These are phyloP conservation scores for Drosophila dunni DNA, from an alignment of 1,140 invertebrate species.

Conservation along the genomic window DNA sequence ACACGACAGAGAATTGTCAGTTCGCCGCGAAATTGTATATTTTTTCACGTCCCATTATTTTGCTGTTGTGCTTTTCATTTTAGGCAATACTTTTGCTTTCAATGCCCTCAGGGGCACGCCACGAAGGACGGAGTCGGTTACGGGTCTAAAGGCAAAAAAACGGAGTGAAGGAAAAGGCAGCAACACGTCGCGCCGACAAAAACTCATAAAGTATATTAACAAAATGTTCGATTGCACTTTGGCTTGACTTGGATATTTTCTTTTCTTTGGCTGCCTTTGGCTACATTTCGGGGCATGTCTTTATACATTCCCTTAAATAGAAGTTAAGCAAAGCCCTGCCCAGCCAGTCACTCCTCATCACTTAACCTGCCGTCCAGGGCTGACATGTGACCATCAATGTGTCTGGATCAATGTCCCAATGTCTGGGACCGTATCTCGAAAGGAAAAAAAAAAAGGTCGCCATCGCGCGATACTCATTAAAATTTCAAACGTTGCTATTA, in stretches of 20 bases:
- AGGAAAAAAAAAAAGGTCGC: slow-evolving; percentile 40
- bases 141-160: too few relatives aligned
- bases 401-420: slow-evolving; percentile 25
- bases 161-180: slow-evolving; percentile 6
- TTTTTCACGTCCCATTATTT: too few relatives aligned
- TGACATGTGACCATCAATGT: slow-evolving; percentile 65
- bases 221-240: slow-evolving; percentile 80
- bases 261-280: slow-evolving; percentile 37
- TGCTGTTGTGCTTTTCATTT: slow-evolving; percentile 16
- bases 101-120: slow-evolving; percentile 21
- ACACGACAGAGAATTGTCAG: neutral
- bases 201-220: slow-evolving; percentile 77
- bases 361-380: slow-evolving; percentile 16
- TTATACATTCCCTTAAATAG: slow-evolving; percentile 8
- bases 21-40: neutral
- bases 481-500: slow-evolving; percentile 32
- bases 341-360: neutral
- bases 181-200: slow-evolving; percentile 66
- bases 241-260: slow-evolving; percentile 49
- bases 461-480: slow-evolving; percentile 40
- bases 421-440: slow-evolving; percentile 9
- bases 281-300: slow-evolving; percentile 18
- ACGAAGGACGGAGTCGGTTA: neutral
- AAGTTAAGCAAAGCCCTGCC: neutral
- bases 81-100: slow-evolving; percentile 39